Conservation (phyloP, 2,113 vertebrate genomes). For the Pogonocichla stellata region DNA sequence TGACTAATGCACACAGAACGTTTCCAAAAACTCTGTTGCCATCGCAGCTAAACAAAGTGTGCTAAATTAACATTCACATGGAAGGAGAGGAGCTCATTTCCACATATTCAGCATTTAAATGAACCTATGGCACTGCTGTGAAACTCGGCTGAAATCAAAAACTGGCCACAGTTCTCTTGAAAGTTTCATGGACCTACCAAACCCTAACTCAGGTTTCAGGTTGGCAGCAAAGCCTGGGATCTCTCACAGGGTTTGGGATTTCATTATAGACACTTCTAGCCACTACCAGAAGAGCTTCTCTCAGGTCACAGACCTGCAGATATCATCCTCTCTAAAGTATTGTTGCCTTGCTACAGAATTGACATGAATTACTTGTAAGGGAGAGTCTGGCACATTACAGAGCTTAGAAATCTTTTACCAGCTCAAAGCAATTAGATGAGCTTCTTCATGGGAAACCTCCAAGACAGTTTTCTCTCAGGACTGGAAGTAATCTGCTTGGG, state of each 20-base stretch:
- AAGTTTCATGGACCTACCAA: conserved; percentile 42
- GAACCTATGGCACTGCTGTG: not conserved
- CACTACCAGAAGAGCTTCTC: not conserved
- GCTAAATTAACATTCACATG: conserved; percentile 54
- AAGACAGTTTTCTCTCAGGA: not conserved
- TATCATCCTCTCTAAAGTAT: not conserved
- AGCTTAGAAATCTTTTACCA: not conserved
- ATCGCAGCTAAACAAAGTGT: conserved; percentile 59
- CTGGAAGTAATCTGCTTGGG: not conserved
- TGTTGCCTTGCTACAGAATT: not conserved
- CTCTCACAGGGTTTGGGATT: conserved; percentile 27
- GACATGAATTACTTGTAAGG: not conserved
- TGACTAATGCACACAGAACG: conserved; percentile 50
- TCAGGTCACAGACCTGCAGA: not conserved
- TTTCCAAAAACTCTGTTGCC: conserved; percentile 59
- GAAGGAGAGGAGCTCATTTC: conserved; percentile 29
- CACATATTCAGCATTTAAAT: conserved; percentile 44
- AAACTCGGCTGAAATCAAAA: conserved; percentile 51
- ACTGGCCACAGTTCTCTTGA: conserved; percentile 19
- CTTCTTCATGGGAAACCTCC: not conserved
- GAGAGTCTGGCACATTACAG: not conserved
- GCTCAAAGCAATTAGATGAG: conserved; percentile 11
- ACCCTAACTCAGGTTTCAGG: conserved; percentile 41
- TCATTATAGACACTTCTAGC: not conserved
- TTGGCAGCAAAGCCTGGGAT: conserved; percentile 11